Evolutionary conservation across 2,113 vertebrate genomes (phyloP).

Genomic region (Solenodon paradoxus): DNA sequence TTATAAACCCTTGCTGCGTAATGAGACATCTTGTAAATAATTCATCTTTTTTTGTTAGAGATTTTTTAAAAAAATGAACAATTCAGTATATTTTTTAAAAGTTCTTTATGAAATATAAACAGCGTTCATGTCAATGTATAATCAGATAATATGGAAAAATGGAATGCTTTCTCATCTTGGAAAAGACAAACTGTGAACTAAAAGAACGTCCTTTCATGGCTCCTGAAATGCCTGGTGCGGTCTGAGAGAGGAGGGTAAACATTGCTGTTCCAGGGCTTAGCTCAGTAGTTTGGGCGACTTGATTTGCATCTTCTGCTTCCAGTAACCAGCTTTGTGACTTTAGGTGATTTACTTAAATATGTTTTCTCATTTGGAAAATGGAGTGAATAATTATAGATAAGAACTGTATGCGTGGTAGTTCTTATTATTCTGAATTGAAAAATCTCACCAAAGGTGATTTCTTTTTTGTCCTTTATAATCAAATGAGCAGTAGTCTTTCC

Average conservation of each 20-base stretch:
- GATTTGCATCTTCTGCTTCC: not conserved
- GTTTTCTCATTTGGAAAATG: conserved; percentile 32
- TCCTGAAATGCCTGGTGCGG: not conserved
- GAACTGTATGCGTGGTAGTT: not conserved
- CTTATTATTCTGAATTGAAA: not conserved
- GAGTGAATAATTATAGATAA: not conserved
- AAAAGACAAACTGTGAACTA: not conserved
- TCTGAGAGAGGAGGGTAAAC: not conserved
- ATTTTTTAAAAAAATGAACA: not conserved
- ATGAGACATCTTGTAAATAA: not conserved
- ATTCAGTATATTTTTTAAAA: not conserved
- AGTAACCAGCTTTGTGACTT: not conserved
- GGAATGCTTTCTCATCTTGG: not conserved
- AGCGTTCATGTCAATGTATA: not conserved
- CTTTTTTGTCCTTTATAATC: not conserved
- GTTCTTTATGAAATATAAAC: not conserved
- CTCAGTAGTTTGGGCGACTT: not conserved
- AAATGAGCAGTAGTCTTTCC: not conserved
- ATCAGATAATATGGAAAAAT: not conserved
- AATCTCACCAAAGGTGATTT: not conserved
- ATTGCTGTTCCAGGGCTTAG: not conserved
- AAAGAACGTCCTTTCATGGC: not conserved
- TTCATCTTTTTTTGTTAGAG: not conserved
- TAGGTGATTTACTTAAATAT: not conserved
- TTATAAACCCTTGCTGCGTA: too few species aligned